phyloP scores from a whole-genome alignment of 2,113 vertebrate genomes.

The Triplophysa tibetana region DNA sequence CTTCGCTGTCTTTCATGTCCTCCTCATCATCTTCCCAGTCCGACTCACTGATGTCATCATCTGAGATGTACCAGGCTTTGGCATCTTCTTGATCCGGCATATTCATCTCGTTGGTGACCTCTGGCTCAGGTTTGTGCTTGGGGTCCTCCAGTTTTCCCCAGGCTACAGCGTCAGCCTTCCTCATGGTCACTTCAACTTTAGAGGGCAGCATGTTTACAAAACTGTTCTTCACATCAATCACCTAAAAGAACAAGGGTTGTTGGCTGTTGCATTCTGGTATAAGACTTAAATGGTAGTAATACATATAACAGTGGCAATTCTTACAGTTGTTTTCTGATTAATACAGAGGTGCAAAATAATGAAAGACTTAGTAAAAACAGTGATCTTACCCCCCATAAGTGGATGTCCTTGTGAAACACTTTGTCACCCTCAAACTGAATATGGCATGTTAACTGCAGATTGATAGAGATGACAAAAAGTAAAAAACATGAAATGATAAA shows the following conservation, averaged over 20 bases:
- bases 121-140: constrained; percentile 55
- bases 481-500: background rate
- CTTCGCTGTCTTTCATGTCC: constrained; percentile 14
- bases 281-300: too few relatives aligned
- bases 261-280: too few relatives aligned
- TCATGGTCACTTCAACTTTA: constrained; percentile 88
- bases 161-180: constrained; percentile 79
- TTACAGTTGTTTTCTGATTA: background rate
- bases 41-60: constrained; percentile 80
- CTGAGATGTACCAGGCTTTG: constrained; percentile 70
- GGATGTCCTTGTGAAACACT: constrained; percentile 84
- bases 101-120: constrained; percentile 49
- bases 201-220: constrained; percentile 84
- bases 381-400: constrained; percentile 90
- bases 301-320: background rate
- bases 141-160: constrained; percentile 91
- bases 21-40: constrained; percentile 71
- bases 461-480: constrained; percentile 45
- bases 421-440: constrained; percentile 87
- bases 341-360: background rate
- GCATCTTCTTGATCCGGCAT: background rate
- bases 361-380: background rate
- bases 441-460: constrained; percentile 81
- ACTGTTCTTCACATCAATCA: constrained; percentile 78
- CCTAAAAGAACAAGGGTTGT: constrained; percentile 66